Evolutionary conservation across 2,797 vertebrate genomes (phyloP), one percentile per base, ranked within the genome.

Genomic region (Peromyscus eremicus): DNA sequence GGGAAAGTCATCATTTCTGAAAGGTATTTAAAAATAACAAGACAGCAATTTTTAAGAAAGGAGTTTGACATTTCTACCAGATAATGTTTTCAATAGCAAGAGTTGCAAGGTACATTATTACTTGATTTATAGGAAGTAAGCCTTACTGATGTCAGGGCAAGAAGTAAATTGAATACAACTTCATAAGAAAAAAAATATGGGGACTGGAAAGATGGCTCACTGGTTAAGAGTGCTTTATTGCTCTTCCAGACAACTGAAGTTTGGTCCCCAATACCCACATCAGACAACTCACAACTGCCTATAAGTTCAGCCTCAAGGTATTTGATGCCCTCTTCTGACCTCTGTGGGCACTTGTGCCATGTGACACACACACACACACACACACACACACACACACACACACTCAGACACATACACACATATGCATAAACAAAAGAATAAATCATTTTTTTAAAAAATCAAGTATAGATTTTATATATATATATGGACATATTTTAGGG

Each of bases 51-150:
- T 92, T 94, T 92, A 77, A 94, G 68, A 68, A 93, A 95, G 25
- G 14, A 77, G 13, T 75, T 86, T 88, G 64, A 43, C 86, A 93
- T 88, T 96, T 88, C 96, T 37, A 25, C 23, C 27, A 82, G 70
- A 16, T 49, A 83, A 81, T 82, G 49, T 82, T 92, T 81, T 81
- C 46, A 85, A 68, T 71, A 62, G 46, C 70, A 83, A 60, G 55
- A 96, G 25, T 9, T 94, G 46, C 95, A 95, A 94, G 32, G 89
- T n/a, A 55, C 27, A 49, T 62, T 46, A 32, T n/a, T 93, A 89
- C 94, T 90, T 87, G 52, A 75, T 82, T 92, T 94, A 91, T 46
- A 92, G 19, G 32, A 92, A 95, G 80, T 87, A 86, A 62, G 64
- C 25, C 60, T 94, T 92, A 19, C 40, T 73, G 32, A 37, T 77